Evolutionary conservation across 2,113 vertebrate genomes (phyloP), one percentile per base, ranked within the genome.

Genomic region (Phocoena sinus): DNA sequence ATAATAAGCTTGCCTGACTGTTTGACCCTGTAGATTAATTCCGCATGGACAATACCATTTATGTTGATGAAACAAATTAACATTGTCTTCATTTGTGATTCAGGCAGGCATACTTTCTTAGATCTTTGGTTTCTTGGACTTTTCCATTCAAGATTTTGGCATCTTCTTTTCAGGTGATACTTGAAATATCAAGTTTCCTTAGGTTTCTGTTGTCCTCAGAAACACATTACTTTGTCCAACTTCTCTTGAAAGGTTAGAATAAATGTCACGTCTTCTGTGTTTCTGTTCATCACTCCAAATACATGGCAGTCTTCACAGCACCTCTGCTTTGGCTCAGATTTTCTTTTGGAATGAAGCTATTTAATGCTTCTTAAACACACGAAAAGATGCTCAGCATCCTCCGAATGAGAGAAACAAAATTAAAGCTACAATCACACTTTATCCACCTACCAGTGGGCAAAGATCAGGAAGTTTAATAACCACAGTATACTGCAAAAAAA

Each of bases 241-340:
- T 85, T 94, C 70, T 96, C 88, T 94, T 89, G 67, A 96, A 95
- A 98, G 84, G 36, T 97, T 88, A 97, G 80, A 90, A 58, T 92
- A 87, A 97, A 96, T 84, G 44, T 88, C 81, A 90, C 20, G 33
- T 77, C 84, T 56, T 94, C 80, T 80, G 38, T 81, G 13, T 92
- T 80, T 89, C 89, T 74, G 18, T 81, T 90, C 58, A 68, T 73
- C n/a, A 33, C 65, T 81, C n/a, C 9, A 83, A 56, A 62, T 8
- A 11, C 68, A 23, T 50, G 33, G 47, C 14, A 36, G 31, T 80
- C 74, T 88, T 87, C 56, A 70, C 5, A 93, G 77, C 18, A 73
- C 58, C 58, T 62, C 95, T 89, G 41, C 44, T 84, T 96, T 87
- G 80, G n/a, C 23, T 94, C 80, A 95, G 28, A 28, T 85, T 91